Percentiles rank a stretch among this genome's conserved stretches.
phyloP scores from a whole-genome alignment of 92 coral and sea anemone genomes.

The Paramuricea clavata region DNA sequence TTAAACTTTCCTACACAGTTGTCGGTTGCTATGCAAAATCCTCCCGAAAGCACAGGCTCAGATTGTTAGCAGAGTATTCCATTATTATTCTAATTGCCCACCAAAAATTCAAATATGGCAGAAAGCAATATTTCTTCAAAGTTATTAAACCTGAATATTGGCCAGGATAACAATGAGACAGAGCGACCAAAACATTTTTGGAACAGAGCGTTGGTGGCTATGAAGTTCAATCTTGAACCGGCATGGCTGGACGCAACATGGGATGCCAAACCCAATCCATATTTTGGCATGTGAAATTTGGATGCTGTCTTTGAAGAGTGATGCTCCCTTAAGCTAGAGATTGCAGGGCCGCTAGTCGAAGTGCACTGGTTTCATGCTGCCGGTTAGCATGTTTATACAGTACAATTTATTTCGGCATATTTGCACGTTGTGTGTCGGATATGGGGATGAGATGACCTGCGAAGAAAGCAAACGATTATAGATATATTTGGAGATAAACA shows the following conservation, averaged over 20 bases:
- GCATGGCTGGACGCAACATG: constrained; percentile 32
- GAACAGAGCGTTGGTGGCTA: constrained; percentile 45
- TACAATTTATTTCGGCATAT: constrained; percentile 25
- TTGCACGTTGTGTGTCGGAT: constrained; percentile 38
- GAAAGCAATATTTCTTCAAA: neutral
- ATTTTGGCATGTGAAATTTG: constrained; percentile 51
- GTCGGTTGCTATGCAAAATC: constrained; percentile 29
- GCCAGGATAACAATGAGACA: constrained; percentile 23
- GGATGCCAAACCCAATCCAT: constrained; percentile 33
- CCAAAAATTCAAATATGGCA: constrained; percentile 11
- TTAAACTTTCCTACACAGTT: no score
- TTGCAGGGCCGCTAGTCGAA: constrained; percentile 57
- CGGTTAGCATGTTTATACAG: constrained; percentile 37
- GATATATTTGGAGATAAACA: constrained; percentile 17
- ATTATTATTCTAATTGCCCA: neutral
- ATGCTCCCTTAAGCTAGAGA: constrained; percentile 55
- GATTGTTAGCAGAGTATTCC: neutral
- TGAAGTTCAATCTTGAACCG: constrained; percentile 48
- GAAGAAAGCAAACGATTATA: neutral
- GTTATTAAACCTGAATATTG: neutral
- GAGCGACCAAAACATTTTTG: constrained; percentile 46
- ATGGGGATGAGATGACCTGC: constrained; percentile 29
- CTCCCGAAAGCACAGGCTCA: constrained; percentile 29
- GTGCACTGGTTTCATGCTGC: constrained; percentile 52
- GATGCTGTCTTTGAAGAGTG: constrained; percentile 51